Conservation (phyloP, 2,797 vertebrate species). For the Typhlichthys subterraneus region DNA sequence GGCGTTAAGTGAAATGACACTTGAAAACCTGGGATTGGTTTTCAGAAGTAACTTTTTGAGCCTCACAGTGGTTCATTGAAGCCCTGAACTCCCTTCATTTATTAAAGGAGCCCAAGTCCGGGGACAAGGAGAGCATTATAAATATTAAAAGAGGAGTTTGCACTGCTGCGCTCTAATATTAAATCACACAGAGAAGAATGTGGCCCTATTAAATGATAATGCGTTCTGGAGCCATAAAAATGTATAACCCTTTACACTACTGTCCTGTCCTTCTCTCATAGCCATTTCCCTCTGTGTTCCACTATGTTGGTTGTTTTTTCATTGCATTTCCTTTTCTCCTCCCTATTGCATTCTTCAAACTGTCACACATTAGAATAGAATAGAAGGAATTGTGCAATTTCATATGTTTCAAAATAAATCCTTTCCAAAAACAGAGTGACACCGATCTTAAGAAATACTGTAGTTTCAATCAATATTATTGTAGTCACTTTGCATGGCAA, state of each 20-base stretch:
- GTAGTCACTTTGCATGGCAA: too few species aligned
- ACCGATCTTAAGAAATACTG: too few species aligned
- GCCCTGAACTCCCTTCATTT: conserved; percentile 67
- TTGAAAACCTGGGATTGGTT: conserved; percentile 26
- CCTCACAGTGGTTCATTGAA: conserved; percentile 48
- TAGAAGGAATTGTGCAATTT: too few species aligned
- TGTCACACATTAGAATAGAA: too few species aligned
- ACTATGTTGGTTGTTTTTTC: too few species aligned
- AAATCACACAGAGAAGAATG: conserved; percentile 74
- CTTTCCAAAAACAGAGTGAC: too few species aligned
- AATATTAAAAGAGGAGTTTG: conserved; percentile 81
- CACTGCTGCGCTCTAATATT: conserved; percentile 69
- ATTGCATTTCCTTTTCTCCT: too few species aligned
- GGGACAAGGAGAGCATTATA: conserved; percentile 67
- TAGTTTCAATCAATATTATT: too few species aligned
- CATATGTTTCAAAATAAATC: too few species aligned
- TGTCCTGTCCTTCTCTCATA: too few species aligned
- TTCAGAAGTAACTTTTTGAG: conserved; percentile 44
- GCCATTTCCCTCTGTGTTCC: too few species aligned
- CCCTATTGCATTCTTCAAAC: too few species aligned
- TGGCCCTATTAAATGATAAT: conserved; percentile 81
- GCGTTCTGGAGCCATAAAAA: conserved; percentile 70
- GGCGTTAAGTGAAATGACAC: conserved; percentile 25
- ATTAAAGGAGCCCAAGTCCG: conserved; percentile 57
- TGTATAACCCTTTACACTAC: conserved; percentile 52